phyloP scores from a whole-genome alignment of 1,140 invertebrate genomes.

The Neoseiulus cucumeris region DNA sequence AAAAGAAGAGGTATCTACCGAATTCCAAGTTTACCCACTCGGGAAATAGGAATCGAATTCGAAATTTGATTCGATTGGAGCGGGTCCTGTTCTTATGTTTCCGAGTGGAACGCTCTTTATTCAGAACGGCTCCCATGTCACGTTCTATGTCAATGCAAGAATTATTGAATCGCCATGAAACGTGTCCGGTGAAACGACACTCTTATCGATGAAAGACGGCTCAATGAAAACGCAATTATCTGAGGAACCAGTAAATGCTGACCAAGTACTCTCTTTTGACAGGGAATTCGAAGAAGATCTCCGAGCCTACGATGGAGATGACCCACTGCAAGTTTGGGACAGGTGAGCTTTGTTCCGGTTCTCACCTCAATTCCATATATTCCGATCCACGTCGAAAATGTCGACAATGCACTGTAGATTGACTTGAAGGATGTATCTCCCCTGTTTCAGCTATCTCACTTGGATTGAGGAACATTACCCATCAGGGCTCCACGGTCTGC shows the following conservation, averaged over 20 bases:
- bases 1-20: constrained; percentile 5
- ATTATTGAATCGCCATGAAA: background rate
- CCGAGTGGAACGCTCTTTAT: background rate
- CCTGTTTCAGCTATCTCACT: background rate
- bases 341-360: background rate
- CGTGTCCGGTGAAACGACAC: background rate
- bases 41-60: background rate
- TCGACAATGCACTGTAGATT: background rate
- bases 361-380: background rate
- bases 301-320: background rate
- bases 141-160: background rate
- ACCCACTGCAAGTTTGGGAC: constrained; percentile 2
- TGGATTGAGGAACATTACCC: constrained; percentile 2
- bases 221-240: background rate
- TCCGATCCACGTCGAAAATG: background rate
- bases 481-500: background rate
- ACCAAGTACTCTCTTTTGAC: background rate
- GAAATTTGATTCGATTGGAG: background rate
- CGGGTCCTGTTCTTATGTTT: background rate
- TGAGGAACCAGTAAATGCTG: background rate
- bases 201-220: background rate
- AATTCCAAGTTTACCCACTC: too few species aligned
- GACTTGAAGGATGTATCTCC: background rate
- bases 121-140: background rate
- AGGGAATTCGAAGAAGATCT: background rate